These are phyloP conservation scores for Phycodurus eques DNA, from an alignment of 2,113 vertebrate species.

Conservation along the genomic window DNA sequence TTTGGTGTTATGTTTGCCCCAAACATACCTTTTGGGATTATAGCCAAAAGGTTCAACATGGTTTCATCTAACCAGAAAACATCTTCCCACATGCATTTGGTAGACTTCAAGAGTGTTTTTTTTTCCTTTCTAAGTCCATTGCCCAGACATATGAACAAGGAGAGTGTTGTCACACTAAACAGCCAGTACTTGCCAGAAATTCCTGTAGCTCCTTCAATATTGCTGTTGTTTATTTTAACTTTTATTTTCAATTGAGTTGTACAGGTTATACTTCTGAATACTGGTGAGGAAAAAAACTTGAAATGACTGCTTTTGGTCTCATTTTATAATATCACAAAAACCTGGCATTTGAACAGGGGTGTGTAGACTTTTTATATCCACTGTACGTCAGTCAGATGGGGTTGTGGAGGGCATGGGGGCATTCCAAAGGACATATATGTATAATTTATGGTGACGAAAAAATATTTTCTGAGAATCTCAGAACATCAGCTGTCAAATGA, in stretches of 20 bases:
- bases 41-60: background rate
- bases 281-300: too few species aligned
- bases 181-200: too few species aligned
- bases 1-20: background rate
- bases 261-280: too few species aligned
- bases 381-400: background rate
- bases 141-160: too few species aligned
- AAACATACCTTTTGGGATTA: background rate
- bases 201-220: too few species aligned
- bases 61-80: too few species aligned
- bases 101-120: too few species aligned
- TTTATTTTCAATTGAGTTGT: too few species aligned
- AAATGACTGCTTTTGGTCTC: background rate
- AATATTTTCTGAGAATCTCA: slow-evolving; percentile 28
- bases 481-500: slow-evolving; percentile 19
- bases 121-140: too few species aligned
- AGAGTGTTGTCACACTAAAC: too few species aligned
- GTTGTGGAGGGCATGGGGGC: background rate
- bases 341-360: background rate
- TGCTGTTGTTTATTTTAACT: too few species aligned
- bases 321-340: background rate
- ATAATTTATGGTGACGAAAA: slow-evolving; percentile 26
- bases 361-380: background rate
- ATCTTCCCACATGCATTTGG: too few species aligned
- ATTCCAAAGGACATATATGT: slow-evolving; percentile 4